Conservation (phyloP, 2,797 vertebrate species). For the Channa striata region DNA sequence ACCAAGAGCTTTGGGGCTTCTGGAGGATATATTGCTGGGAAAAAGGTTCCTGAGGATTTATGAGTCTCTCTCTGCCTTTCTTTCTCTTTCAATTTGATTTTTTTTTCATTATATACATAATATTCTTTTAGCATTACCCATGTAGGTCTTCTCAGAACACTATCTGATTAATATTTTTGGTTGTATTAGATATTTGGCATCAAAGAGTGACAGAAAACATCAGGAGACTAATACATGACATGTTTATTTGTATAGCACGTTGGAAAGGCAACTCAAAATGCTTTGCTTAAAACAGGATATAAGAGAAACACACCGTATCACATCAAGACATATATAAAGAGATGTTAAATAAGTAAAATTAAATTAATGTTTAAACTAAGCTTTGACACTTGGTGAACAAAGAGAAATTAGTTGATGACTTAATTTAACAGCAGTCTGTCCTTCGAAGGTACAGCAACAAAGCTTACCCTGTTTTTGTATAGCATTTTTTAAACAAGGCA, state of each 20-base stretch:
- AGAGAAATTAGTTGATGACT: background rate
- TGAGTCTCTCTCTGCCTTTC: background rate
- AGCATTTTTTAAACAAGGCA: background rate
- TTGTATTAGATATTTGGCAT: background rate
- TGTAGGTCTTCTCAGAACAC: background rate
- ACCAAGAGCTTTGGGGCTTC: slow-evolving; percentile 96
- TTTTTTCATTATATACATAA: too few species aligned
- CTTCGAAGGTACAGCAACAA: background rate
- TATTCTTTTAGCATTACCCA: background rate
- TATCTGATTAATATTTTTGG: background rate
- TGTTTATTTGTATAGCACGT: background rate
- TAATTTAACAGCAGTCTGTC: background rate
- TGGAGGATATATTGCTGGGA: slow-evolving; percentile 96
- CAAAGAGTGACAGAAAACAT: background rate
- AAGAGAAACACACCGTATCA: background rate
- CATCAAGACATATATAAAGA: background rate
- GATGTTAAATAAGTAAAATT: background rate
- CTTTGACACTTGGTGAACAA: background rate
- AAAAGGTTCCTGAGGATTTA: slow-evolving; percentile 84
- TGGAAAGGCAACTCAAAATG: background rate
- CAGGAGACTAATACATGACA: background rate
- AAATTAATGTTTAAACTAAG: background rate
- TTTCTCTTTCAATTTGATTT: background rate
- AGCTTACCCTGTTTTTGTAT: background rate
- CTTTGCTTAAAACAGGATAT: slow-evolving; percentile 10